Base-by-base conservation (phyloP, 2,888 invertebrate genomes). In the Pheosia gnoma region DNA sequence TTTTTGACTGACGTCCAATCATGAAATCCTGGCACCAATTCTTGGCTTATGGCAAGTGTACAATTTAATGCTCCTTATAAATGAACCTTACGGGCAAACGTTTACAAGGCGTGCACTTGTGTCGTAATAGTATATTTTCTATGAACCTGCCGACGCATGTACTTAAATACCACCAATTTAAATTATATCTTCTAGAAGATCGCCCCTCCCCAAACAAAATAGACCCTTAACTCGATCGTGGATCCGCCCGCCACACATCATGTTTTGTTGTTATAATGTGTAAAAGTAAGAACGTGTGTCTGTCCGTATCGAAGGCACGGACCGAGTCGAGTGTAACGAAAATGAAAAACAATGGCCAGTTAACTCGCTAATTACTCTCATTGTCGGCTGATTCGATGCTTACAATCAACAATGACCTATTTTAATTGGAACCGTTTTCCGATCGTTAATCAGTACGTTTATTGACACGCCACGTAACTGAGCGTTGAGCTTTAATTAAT, bases 331-430 rank as follows among this genome's bases (percentile, higher is more conserved):
- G 71, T 72, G 74, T 63, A 65, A 69, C 73, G 74, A 71, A 66
- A 63, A 65, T 62, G 71, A 68, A 73, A 79, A 75, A 86, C 86
- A 86, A 86, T 82, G 71, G 77, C 76, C 79, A 75, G 79, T 81
- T 82, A 77, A 68, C 61, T 66, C 63, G 71, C 62, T 79, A 80
- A 82, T 80, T 75, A 77, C 74, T 71, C 75, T 74, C 70, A 78
- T 79, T 80, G 74, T 74, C 59, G 62, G 59, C 62, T 59, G 66
- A 69, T 70, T 47, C n/a, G 47, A n/a, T 47, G 47, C 47, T 72
- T 67, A 60, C 60, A 62, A 73, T 63, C 70, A 74, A 76, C 74
- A 72, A 67, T 77, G 74, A 72, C 74, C 76, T 62, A 68, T 68
- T 70, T 58, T 10, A 54, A 59, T 45, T 39, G 41, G 53, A 8